Base-by-base conservation (phyloP, 2,888 invertebrate species). In the Plagiodera versicolora region DNA sequence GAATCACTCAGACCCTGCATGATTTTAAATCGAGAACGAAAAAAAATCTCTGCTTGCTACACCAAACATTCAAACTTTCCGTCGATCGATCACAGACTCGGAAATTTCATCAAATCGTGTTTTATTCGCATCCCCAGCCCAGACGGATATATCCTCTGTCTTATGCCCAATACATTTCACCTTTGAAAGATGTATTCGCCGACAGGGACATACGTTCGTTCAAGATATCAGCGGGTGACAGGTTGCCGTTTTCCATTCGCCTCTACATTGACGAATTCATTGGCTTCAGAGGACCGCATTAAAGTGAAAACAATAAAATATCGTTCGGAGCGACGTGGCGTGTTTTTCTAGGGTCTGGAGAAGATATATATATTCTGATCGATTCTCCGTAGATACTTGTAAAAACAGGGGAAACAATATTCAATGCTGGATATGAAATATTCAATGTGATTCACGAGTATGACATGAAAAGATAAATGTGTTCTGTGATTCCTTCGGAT, bases 31-130 rank as follows among this genome's bases (percentile, higher is more conserved):
- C n/a, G n/a, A n/a, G n/a, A 24, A 24, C 24, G 4, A 24, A 24
- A 24, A 24, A 24, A 24, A 24, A 6, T 6, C 24, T 3, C 24
- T 5, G 24, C 4, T 5, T 24, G 24, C 4, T 5, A 24, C 6
- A 24, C 24, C 24, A 24, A 32, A 32, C 32, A 32, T 28, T 28
- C 28, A 28, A n/a, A 24, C 24, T 24, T n/a, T n/a, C n/a, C 14
- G 14, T 39, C 39, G 39, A 39, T 39, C 14, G n/a, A 39, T 14
- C n/a, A 39, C 39, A 2, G 11, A n/a, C n/a, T 39, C 14, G 14
- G 39, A n/a, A 39, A 39, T 39, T 39, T 39, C 39, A 39, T 39
- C 39, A 39, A n/a, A 39, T 39, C n/a, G 39, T n/a, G 39, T 39
- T 39, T 39, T 39, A 39, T 39, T 39, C 11, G 39, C 11, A 39